Evolutionary conservation across 1,140 invertebrate genomes (phyloP).

Genomic region (Dreissena rostriformis): DNA sequence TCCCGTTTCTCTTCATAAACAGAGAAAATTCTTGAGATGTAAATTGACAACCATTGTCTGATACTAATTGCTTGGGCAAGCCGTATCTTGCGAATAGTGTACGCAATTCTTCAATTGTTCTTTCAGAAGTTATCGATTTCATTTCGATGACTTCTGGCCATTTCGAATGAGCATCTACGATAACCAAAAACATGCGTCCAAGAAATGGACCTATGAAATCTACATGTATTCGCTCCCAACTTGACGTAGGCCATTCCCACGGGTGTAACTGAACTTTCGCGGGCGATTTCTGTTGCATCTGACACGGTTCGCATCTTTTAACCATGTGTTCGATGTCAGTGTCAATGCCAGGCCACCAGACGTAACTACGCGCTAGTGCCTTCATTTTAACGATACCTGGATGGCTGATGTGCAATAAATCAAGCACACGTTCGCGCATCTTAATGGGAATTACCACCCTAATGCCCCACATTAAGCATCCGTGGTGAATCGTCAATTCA

Average conservation of each 20-base stretch:
- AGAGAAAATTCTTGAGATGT: conserved; percentile 28
- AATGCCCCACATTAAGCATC: conserved; percentile 56
- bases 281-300: conserved; percentile 23
- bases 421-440: conserved; percentile 74
- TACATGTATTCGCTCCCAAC: conserved; percentile 59
- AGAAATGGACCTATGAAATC: conserved; percentile 68
- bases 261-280: conserved; percentile 47
- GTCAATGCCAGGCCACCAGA: conserved; percentile 83
- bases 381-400: conserved; percentile 84
- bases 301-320: conserved; percentile 81
- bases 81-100: conserved; percentile 29
- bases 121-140: conserved; percentile 45
- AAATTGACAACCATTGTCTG: conserved; percentile 56
- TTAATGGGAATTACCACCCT: conserved; percentile 78
- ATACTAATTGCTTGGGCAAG: conserved; percentile 34
- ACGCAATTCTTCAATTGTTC: conserved; percentile 47
- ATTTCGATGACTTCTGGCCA: conserved; percentile 59
- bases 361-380: conserved; percentile 80
- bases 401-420: conserved; percentile 82
- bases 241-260: conserved; percentile 48
- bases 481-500: conserved; percentile 52
- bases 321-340: conserved; percentile 78
- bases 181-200: conserved; percentile 41
- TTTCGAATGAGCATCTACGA: conserved; percentile 61
- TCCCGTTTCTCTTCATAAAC: conserved; percentile 48